Base-by-base conservation (phyloP, 2,888 invertebrate genomes). In the Athalia rosae region DNA sequence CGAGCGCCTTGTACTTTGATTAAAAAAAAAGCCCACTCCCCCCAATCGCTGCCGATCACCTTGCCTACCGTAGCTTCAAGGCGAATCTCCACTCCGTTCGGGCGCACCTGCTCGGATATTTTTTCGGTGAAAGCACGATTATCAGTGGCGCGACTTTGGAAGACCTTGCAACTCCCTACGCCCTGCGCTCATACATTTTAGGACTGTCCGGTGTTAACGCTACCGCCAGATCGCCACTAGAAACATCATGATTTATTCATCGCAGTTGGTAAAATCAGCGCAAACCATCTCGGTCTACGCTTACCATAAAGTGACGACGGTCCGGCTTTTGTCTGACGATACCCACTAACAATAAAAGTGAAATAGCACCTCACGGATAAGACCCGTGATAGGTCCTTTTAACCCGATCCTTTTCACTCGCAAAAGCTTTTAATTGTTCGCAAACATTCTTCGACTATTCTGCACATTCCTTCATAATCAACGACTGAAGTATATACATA, bases 241-340 rank as follows among this genome's bases (percentile, higher is more conserved):
- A 4, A 58, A 56, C 43, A 13, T 58, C 58, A 58, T 71, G 71
- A 71, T 71, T 71, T 58, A 71, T 71, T 71, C 71, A 58, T 58
- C 45, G 13, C 56, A 45, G 45, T 9, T 13, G 45, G 2, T 13
- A 3, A 8, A 71, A 71, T 67, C 53, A 67, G 50, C 28, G 50
- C 67, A 11, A 13, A 53, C 67, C 48, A 50, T 67, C 67, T 67
- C 53, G 3, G 56, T 43, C 13, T 45, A 45, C 43, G 56, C 43
- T 58, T 58, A 71, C 56, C 71, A 13, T 11, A 4, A 58, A 71
- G 71, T 58, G 56, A 56, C 58, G 58, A 13, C 45, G 71, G 58
- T 71, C 58, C 56, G 50, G 71, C 58, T 58, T 71, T 71, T 71
- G 67, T 67, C 58, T 71, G 43, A 4, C n/a, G 43, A 43, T 13